phyloP scores from a whole-genome alignment of 2,797 vertebrate species.

The Callimico goeldii region DNA sequence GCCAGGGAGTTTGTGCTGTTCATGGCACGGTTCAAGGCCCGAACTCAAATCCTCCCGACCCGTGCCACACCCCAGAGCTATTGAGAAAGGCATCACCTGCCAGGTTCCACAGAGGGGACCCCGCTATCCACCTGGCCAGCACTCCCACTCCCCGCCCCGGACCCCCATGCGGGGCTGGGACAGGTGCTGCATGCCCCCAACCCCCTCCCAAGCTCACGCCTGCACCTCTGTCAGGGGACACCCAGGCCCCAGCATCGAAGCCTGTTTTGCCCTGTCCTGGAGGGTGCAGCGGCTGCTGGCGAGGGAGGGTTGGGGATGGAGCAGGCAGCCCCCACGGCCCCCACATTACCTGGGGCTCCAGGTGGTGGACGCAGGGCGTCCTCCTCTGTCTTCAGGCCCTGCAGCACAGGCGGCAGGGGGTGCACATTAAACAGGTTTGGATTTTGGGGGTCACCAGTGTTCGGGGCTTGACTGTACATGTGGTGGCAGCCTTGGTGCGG shows the following conservation, averaged over 20 bases:
- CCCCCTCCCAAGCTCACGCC: rapidly evolving
- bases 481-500: not conserved
- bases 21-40: rapidly evolving
- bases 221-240: not conserved
- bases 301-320: not conserved
- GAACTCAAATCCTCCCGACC: not conserved
- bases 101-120: too few species aligned
- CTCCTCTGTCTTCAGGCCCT: not conserved
- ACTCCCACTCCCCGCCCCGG: not conserved
- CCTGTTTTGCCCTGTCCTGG: not conserved
- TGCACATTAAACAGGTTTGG: not conserved
- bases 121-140: too few species aligned
- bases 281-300: not conserved
- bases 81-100: not conserved
- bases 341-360: constrained; percentile 47
- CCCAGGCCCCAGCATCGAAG: not conserved
- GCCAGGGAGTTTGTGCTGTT: not conserved
- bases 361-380: not conserved
- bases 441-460: not conserved
- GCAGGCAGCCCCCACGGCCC: not conserved
- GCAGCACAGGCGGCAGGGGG: not conserved
- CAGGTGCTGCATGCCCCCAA: not conserved
- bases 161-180: not conserved
- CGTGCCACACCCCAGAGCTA: not conserved
- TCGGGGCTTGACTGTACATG: not conserved